Conservation (phyloP, 2,797 vertebrate species). For the Botia almorhae region DNA sequence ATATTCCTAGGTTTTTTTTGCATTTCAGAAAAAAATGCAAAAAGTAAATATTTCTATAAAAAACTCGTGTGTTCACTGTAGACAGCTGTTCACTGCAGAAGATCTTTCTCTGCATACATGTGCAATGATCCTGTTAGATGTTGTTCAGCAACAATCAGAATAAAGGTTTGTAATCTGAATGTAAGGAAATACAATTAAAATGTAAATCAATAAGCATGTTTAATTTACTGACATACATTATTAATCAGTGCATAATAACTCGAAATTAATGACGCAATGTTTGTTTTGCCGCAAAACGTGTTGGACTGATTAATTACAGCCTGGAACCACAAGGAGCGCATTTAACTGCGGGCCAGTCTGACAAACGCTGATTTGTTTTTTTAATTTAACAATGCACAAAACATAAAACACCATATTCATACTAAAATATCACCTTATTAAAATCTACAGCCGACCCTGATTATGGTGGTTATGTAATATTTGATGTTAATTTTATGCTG, state of each 20-base stretch:
- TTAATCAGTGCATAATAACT: too few species aligned
- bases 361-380: not conserved
- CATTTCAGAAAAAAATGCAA: not conserved
- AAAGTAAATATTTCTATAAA: too few species aligned
- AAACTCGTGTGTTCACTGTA: too few species aligned
- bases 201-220: too few species aligned
- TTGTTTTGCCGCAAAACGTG: not conserved
- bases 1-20: not conserved
- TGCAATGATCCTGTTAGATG: too few species aligned
- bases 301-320: not conserved
- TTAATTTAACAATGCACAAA: not conserved
- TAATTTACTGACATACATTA: not conserved
- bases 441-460: not conserved
- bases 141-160: too few species aligned
- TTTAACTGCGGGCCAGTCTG: not conserved
- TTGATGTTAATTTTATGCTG: not conserved
- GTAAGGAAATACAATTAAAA: too few species aligned
- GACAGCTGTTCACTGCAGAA: too few species aligned
- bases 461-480: not conserved
- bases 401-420: not conserved
- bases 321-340: not conserved
- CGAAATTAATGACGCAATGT: not conserved
- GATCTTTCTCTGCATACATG: not conserved
- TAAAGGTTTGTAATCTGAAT: too few species aligned
- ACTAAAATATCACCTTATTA: not conserved